A percentile compares a stretch with the other conserved stretches of the same genome.
These are phyloP conservation scores for Tenthredo scrophulariae DNA, from an alignment of 2,888 invertebrate genomes.

Conservation along the genomic window DNA sequence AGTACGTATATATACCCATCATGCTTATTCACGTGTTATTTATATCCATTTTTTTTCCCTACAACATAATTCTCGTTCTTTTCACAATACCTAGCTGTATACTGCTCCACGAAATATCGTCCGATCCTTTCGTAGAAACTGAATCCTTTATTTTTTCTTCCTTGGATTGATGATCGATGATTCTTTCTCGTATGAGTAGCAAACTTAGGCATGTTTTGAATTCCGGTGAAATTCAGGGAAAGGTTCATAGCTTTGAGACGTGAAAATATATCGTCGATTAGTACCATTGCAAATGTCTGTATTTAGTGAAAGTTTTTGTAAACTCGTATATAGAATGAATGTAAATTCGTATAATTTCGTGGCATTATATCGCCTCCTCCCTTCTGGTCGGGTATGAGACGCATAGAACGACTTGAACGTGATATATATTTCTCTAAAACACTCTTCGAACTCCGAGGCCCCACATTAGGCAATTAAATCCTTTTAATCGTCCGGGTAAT, in stretches of 20 bases:
- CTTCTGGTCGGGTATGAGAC: neutral
- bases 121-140: neutral
- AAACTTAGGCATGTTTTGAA: no score
- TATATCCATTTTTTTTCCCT: neutral
- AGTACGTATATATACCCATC: neutral
- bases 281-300: neutral
- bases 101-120: neutral
- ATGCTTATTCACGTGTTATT: neutral
- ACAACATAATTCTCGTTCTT: neutral
- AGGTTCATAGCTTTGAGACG: no score
- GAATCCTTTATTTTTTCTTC: neutral
- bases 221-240: no score
- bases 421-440: conserved; percentile 54
- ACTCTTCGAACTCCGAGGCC: conserved; percentile 47
- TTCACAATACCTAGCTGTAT: neutral
- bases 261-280: neutral
- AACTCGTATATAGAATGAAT: neutral
- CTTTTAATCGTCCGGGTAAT: conserved; percentile 75
- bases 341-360: conserved; percentile 2
- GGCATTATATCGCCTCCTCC: neutral
- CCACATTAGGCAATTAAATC: conserved; percentile 72
- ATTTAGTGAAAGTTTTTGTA: neutral
- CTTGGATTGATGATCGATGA: no score
- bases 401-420: conserved; percentile 3
- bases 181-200: no score